Conservation (phyloP, 2,888 invertebrate species). For the Nebria brevicollis region DNA sequence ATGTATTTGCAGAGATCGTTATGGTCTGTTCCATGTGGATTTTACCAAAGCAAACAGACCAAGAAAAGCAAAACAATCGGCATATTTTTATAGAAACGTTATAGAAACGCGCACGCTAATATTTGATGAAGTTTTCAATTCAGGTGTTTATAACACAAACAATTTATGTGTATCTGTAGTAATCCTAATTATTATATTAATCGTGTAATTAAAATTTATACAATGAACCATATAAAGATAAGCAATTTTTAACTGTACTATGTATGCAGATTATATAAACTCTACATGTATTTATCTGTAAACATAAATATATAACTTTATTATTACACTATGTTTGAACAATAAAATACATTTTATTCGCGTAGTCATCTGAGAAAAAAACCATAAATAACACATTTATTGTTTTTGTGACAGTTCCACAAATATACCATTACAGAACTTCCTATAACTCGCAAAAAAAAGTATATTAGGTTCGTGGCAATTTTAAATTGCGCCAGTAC, state of each 20-base stretch:
- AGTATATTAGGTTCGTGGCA: not conserved
- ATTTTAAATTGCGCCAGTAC: not conserved
- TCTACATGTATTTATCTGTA: not conserved
- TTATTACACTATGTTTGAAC: not conserved
- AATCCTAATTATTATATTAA: not conserved
- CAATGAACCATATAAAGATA: not conserved
- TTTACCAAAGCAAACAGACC: conserved; percentile 66
- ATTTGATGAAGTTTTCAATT: not conserved
- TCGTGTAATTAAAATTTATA: not conserved
- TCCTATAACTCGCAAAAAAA: not conserved
- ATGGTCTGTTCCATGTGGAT: conserved; percentile 74
- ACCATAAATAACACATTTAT: not conserved
- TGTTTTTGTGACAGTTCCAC: not conserved
- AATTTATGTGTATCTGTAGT: not conserved
- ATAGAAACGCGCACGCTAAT: conserved; percentile 56
- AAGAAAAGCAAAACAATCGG: conserved; percentile 71
- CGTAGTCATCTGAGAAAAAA: not conserved
- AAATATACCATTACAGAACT: not conserved
- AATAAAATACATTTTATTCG: not conserved
- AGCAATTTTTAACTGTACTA: not conserved
- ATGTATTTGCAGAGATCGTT: conserved; percentile 66
- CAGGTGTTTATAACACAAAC: no score
- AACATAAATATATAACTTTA: not conserved
- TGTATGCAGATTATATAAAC: no score
- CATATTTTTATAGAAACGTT: conserved; percentile 64